Base-by-base conservation (phyloP, 2,888 invertebrate species). In the Oxytorus armatus region DNA sequence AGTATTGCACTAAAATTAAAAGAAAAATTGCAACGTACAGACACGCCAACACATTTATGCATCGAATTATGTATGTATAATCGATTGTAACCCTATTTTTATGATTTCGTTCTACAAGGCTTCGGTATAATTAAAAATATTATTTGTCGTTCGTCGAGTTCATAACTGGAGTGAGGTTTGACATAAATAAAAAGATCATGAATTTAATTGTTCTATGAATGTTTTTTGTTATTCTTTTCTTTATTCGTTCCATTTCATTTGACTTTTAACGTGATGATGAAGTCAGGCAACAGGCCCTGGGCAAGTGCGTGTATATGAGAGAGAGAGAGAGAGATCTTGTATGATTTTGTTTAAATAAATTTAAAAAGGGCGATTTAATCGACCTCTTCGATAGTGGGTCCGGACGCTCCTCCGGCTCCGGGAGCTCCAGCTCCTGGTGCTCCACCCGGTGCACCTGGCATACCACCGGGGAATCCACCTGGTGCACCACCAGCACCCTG, bases 361-460 rank as follows among this genome's bases (percentile, higher is more conserved):
- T 8, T n/a, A 59, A 8, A 14, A 7, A 8, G 29, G 59, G 14
- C 36, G 18, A 42, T 85, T 91, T 96, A 96, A 90, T 97, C 97
- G 91, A 97, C 97, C 94, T 97, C 97, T 93, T 97, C 97, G 92
- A 97, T 97, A 93, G 97, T 97, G 89, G 97, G 97, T 88, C 97
- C 97, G 81, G 95, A 94, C 70, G 95, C 95, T 89, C 94, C 93
- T 79, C 92, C 92, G 86, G 93, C 94, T 79, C 95, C 95, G 61
- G 94, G 92, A 79, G 93, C 93, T 70, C 94, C 94, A 83, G 92
- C 94, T 83, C 93, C 93, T 83, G 93, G 91, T 39, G 93, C 93
- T 21, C 93, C 93, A 57, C 95, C 95, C 51, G 93, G 95, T 69
- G 94, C 95, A 18, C 93, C 93, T 1, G 92, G 92, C 87, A 92